phyloP scores from a whole-genome alignment of 2,113 vertebrate species.

The Phaethornis superciliosus region DNA sequence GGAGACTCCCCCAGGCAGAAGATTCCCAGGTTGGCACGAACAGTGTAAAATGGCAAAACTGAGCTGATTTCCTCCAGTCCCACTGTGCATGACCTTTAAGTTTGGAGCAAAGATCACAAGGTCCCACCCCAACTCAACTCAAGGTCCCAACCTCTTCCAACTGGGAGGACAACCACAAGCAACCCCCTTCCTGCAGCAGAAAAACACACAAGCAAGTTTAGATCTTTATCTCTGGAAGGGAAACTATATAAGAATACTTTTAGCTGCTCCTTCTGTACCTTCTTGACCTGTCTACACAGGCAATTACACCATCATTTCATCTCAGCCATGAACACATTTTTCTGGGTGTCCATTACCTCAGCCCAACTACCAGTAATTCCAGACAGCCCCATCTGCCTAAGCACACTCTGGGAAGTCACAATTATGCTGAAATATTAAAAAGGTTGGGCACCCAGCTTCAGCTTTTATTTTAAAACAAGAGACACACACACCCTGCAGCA shows the following conservation, averaged over 20 bases:
- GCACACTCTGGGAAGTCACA: not conserved
- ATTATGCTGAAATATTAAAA: not conserved
- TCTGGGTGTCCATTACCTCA: not conserved
- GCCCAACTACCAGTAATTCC: constrained; percentile 5
- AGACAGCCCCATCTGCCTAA: not conserved
- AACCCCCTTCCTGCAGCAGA: not conserved
- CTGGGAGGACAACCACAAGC: not conserved
- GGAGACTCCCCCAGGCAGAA: not conserved
- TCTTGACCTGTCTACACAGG: not conserved
- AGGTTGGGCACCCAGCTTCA: not conserved
- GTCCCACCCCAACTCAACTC: not conserved
- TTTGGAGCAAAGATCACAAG: not conserved
- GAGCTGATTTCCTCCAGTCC: not conserved
- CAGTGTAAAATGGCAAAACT: not conserved
- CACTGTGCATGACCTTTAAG: not conserved
- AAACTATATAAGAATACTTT: accelerated
- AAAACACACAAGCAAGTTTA: not conserved
- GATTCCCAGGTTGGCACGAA: not conserved
- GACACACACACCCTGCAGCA: not conserved
- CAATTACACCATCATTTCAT: not conserved
- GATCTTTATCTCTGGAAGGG: not conserved
- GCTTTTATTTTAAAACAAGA: not conserved
- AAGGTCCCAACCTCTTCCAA: not conserved
- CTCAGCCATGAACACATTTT: not conserved
- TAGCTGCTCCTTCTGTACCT: not conserved